A percentile compares a stretch with the other conserved stretches of the same genome.
Evolutionary conservation across 2,113 vertebrate species (phyloP).

Genomic region (Paratilapia polleni): DNA sequence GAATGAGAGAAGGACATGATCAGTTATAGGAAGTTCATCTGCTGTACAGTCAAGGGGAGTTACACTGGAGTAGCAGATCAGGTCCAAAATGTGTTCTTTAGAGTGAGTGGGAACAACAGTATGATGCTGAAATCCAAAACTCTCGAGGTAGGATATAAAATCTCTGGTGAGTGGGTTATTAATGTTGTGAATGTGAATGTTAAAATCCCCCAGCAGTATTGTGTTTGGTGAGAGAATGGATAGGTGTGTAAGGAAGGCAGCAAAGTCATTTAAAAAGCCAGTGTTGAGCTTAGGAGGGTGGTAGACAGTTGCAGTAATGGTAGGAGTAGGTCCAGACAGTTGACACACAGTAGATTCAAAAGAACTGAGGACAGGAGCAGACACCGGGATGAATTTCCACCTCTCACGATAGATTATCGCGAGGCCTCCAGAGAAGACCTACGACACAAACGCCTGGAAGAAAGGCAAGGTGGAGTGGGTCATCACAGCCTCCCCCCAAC

Average conservation of each 20-base stretch:
- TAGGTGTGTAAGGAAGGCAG: too few species aligned
- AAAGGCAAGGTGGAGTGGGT: too few species aligned
- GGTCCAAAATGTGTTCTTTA: too few species aligned
- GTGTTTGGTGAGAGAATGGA: too few species aligned
- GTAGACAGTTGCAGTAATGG: neutral
- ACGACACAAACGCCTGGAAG: too few species aligned
- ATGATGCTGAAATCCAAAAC: neutral
- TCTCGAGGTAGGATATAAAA: neutral
- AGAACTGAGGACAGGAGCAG: neutral
- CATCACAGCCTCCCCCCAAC: too few species aligned
- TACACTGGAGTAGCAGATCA: neutral
- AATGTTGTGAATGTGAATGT: too few species aligned
- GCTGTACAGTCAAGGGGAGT: neutral
- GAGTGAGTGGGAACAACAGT: neutral
- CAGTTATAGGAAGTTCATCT: neutral
- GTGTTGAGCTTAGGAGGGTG: too few species aligned
- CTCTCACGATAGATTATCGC: neutral
- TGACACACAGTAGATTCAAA: neutral
- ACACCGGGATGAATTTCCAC: neutral
- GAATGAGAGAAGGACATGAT: neutral
- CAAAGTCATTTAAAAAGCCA: too few species aligned
- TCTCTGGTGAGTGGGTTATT: too few species aligned
- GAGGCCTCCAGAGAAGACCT: neutral
- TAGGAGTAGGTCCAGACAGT: neutral
- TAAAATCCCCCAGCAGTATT: too few species aligned